Conservation (phyloP, 2,888 invertebrate genomes). For the Lasioglossum malachurum region DNA sequence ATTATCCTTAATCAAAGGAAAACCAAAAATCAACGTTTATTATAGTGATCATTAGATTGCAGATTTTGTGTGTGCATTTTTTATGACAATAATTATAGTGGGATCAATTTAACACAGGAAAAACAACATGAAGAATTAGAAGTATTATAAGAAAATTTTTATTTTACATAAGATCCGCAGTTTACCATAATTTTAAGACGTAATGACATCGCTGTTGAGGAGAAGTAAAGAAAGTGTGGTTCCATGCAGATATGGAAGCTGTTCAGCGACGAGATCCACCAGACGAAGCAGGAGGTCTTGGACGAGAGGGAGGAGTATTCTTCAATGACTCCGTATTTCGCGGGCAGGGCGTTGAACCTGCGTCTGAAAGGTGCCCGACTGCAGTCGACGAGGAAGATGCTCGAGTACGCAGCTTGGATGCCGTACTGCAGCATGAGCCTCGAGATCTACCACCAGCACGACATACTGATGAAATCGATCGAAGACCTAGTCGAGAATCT, state of each 20-base stretch:
- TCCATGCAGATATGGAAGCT: conserved; percentile 89
- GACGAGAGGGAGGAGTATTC: conserved; percentile 88
- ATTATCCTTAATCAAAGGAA: neutral
- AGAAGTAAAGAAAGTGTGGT: neutral
- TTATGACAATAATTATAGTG: neutral
- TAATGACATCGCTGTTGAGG: neutral
- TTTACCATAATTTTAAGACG: neutral
- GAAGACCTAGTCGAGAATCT: conserved; percentile 86
- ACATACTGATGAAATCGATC: conserved; percentile 87
- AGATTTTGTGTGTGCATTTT: neutral
- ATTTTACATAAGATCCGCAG: too few species aligned
- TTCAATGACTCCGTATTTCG: conserved; percentile 89
- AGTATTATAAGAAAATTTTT: too few species aligned
- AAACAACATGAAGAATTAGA: too few species aligned
- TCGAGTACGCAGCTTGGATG: conserved; percentile 92
- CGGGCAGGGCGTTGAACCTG: conserved; percentile 90
- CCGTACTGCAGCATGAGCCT: conserved; percentile 90
- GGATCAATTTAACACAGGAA: too few species aligned
- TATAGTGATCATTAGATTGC: neutral
- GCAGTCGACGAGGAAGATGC: conserved; percentile 87
- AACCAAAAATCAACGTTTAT: neutral
- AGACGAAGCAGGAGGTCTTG: conserved; percentile 90
- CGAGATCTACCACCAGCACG: conserved; percentile 90
- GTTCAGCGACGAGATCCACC: conserved; percentile 91
- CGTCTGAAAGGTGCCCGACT: conserved; percentile 89